These are phyloP conservation scores for Polypedilum pembai DNA, from an alignment of 1,140 invertebrate genomes.

Conservation along the genomic window DNA sequence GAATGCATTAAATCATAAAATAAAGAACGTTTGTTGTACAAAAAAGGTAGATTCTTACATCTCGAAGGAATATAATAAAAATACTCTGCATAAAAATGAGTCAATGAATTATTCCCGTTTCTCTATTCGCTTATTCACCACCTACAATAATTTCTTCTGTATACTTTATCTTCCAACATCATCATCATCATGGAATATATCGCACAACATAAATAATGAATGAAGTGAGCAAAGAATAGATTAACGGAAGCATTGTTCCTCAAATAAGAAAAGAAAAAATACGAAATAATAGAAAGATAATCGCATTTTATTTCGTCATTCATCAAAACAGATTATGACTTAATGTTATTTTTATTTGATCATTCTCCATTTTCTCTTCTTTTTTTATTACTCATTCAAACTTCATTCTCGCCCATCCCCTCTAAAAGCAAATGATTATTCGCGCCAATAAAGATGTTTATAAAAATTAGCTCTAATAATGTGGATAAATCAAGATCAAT, in stretches of 20 bases:
- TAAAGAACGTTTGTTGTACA: neutral
- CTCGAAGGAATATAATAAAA: neutral
- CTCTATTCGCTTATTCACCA: neutral
- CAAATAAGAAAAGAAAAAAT: no score
- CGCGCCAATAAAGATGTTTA: no score
- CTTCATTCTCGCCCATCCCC: no score
- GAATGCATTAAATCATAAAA: constrained; percentile 16
- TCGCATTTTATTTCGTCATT: neutral
- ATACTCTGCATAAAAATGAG: neutral
- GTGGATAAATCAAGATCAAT: constrained; percentile 11
- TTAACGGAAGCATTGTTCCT: neutral
- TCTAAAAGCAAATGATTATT: no score
- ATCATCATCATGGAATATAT: neutral
- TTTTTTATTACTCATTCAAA: no score
- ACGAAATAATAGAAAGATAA: neutral
- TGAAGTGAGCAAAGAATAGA: neutral
- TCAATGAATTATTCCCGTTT: neutral
- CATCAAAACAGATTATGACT: constrained; percentile 12
- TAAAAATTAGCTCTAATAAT: neutral
- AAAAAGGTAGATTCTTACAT: neutral
- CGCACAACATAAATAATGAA: neutral
- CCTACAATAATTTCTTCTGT: no score
- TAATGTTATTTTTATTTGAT: constrained; percentile 14
- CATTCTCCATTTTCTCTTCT: neutral
- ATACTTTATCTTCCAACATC: neutral